Percentiles rank a stretch among this genome's conserved stretches.
Conservation (phyloP, 2,888 invertebrate genomes). For the Ophraella communa region DNA sequence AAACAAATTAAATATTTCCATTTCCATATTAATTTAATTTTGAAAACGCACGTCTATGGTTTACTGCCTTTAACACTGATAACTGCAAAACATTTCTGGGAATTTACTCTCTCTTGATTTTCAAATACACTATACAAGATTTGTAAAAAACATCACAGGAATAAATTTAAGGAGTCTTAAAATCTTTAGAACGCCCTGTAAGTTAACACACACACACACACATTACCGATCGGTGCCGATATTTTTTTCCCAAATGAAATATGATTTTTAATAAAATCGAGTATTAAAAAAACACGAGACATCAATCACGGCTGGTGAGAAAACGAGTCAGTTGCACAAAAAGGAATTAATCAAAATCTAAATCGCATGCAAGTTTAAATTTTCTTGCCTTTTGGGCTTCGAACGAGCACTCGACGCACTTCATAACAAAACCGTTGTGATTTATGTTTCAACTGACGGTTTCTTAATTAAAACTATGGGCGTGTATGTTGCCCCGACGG, state of each 20-base stretch:
- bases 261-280: slow-evolving; percentile 34
- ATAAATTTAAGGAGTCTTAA: too few relatives aligned
- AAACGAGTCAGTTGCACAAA: slow-evolving; percentile 20
- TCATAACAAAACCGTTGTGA: slow-evolving; percentile 41
- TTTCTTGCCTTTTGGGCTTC: slow-evolving; percentile 23
- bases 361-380: slow-evolving; percentile 32
- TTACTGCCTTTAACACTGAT: too few relatives aligned
- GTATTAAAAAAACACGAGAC: slow-evolving; percentile 30
- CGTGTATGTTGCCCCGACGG: slow-evolving; percentile 11
- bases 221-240: neutral
- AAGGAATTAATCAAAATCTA: slow-evolving; percentile 37
- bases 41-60: too few relatives aligned
- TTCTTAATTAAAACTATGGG: slow-evolving; percentile 44
- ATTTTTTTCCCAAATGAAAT: slow-evolving; percentile 17
- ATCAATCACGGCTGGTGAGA: slow-evolving; percentile 28
- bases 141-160: too few relatives aligned
- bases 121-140: too few relatives aligned
- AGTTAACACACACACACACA: too few relatives aligned
- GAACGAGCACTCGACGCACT: slow-evolving; percentile 15
- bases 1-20: too few relatives aligned
- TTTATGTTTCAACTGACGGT: slow-evolving; percentile 43
- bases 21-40: too few relatives aligned
- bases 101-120: too few relatives aligned
- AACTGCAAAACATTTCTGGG: too few relatives aligned
- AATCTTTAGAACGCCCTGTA: too few relatives aligned